Evolutionary conservation across 2,888 invertebrate species (phyloP).

Genomic region (Dynastes grantii): DNA sequence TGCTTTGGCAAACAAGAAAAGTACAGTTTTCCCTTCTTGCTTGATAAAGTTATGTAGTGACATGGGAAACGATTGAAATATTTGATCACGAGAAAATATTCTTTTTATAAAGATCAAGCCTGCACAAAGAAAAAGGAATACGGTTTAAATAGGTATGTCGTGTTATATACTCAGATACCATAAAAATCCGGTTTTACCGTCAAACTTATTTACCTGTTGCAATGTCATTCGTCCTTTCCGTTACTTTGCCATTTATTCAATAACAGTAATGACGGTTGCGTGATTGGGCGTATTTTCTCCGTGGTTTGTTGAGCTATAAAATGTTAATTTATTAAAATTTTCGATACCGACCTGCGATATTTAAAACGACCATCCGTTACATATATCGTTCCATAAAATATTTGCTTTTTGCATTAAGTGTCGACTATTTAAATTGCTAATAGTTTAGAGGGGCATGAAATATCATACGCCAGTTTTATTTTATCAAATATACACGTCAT

Average conservation of each 20-base stretch:
- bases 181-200: not conserved
- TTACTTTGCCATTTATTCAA: constrained; percentile 12
- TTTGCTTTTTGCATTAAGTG: constrained; percentile 7
- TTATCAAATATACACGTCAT: not conserved
- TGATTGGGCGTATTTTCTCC: constrained; percentile 31
- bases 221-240: constrained; percentile 8
- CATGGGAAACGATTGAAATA: too few relatives aligned
- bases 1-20: too few relatives aligned
- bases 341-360: constrained; percentile 32
- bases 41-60: too few relatives aligned
- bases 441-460: constrained; percentile 2
- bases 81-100: not conserved
- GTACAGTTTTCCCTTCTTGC: too few relatives aligned
- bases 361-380: constrained; percentile 22
- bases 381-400: constrained; percentile 16
- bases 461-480: constrained; percentile 5
- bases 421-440: constrained; percentile 15
- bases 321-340: constrained; percentile 46
- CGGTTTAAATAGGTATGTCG: not conserved
- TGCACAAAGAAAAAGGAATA: not conserved
- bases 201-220: constrained; percentile 37
- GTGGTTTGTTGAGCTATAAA: constrained; percentile 38
- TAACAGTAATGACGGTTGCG: constrained; percentile 39
- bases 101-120: too few relatives aligned
- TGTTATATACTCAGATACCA: not conserved